Percentiles rank a stretch among this genome's conserved stretches.
Conservation (phyloP, 2,113 vertebrate species). For the Nicator chloris region DNA sequence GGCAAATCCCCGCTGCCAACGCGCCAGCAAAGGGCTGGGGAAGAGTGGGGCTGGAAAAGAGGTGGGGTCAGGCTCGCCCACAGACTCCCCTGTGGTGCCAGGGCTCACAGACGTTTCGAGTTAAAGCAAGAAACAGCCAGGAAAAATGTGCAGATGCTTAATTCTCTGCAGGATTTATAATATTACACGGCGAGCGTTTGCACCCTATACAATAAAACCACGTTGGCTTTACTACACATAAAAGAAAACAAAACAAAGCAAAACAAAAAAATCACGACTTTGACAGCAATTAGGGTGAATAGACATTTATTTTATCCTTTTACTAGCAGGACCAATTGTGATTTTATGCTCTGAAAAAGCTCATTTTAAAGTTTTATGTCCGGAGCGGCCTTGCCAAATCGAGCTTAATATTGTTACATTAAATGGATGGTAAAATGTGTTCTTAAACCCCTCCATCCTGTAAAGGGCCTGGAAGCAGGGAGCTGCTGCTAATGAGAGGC, state of each 20-base stretch:
- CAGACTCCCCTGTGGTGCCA: conserved; percentile 44
- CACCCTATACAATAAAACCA: conserved; percentile 66
- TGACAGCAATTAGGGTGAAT: conserved; percentile 67
- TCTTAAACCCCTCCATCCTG: conserved; percentile 36
- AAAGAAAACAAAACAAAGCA: conserved; percentile 63
- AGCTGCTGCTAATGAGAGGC: conserved; percentile 25
- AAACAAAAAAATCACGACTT: conserved; percentile 19
- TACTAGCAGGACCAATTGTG: conserved; percentile 66
- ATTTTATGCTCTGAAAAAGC: conserved; percentile 69
- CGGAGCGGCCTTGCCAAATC: conserved; percentile 58
- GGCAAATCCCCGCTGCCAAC: background rate
- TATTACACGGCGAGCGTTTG: conserved; percentile 68
- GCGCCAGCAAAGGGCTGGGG: conserved; percentile 21
- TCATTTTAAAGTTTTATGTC: conserved; percentile 66
- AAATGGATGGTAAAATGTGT: conserved; percentile 55
- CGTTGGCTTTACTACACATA: conserved; percentile 65
- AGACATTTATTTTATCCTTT: conserved; percentile 73
- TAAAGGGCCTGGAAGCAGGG: conserved; percentile 42
- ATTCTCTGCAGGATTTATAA: conserved; percentile 73
- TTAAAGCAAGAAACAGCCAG: conserved; percentile 62
- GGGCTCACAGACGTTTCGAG: conserved; percentile 63
- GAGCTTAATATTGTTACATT: conserved; percentile 54
- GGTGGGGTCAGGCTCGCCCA: conserved; percentile 65
- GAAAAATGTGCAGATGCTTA: conserved; percentile 63
- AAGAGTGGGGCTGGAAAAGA: conserved; percentile 55